Evolutionary conservation across 2,888 invertebrate species (phyloP).

Genomic region (Cheilosia pagana): DNA sequence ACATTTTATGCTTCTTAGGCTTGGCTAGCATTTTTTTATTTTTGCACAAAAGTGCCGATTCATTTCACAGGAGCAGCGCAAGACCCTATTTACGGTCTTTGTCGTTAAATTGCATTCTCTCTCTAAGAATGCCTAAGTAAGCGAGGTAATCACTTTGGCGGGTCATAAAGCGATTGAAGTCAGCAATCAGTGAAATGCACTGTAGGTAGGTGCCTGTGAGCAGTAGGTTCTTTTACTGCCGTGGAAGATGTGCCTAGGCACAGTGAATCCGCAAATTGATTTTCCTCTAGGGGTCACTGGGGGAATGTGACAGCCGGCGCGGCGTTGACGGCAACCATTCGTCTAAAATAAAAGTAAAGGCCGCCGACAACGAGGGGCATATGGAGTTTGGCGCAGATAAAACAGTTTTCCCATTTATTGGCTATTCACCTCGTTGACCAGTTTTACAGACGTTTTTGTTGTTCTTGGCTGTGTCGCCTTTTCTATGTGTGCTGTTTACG

Average conservation of each 20-base stretch:
- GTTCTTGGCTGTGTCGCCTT: slow-evolving; percentile 23
- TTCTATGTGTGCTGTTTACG: slow-evolving; percentile 36
- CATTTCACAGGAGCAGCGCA: slow-evolving; percentile 1
- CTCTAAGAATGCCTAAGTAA: slow-evolving; percentile 34
- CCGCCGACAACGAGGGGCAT: slow-evolving; percentile 30
- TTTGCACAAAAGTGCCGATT: slow-evolving; percentile 50
- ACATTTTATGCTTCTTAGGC: slow-evolving; percentile 51
- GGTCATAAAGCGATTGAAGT: slow-evolving; percentile 21
- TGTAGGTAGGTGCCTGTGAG: neutral
- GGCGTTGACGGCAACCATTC: neutral
- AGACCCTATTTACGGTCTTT: slow-evolving; percentile 42
- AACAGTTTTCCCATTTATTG: slow-evolving; percentile 79
- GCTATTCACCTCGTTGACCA: slow-evolving; percentile 81
- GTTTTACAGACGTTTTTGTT: slow-evolving; percentile 2
- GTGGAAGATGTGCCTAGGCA: slow-evolving; percentile 31
- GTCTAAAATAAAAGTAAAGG: neutral
- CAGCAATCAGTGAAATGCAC: slow-evolving; percentile 41
- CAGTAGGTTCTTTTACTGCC: slow-evolving; percentile 29
- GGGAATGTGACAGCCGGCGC: neutral
- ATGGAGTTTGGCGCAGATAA: slow-evolving; percentile 1
- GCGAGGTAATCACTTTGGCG: slow-evolving; percentile 19
- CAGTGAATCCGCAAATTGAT: slow-evolving; percentile 42
- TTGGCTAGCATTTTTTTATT: slow-evolving; percentile 35
- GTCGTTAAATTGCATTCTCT: slow-evolving; percentile 48
- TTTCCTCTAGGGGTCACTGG: slow-evolving; percentile 49